phyloP scores from a whole-genome alignment of 2,797 vertebrate species.

The Falco berigora region DNA sequence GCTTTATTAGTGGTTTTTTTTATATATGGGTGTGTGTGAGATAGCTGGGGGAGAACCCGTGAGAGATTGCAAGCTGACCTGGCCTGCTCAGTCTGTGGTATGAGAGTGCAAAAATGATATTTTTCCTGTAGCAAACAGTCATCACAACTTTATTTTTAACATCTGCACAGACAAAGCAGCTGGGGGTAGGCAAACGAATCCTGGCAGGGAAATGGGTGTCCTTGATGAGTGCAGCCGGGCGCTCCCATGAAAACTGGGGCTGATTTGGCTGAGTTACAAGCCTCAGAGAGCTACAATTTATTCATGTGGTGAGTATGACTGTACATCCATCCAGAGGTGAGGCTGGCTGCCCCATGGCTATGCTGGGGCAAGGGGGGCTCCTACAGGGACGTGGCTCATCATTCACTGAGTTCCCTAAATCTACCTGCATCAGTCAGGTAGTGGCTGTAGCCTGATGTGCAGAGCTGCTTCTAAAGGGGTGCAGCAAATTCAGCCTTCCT shows the following conservation, averaged over 20 bases:
- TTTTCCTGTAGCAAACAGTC: not conserved
- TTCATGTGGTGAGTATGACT: not conserved
- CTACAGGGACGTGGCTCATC: not conserved
- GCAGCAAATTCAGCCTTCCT: not conserved
- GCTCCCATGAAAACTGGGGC: not conserved
- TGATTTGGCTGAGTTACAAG: not conserved
- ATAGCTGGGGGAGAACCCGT: not conserved
- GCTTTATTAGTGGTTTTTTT: not conserved
- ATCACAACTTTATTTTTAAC: not conserved
- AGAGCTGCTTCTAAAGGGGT: not conserved
- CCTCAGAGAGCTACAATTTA: not conserved
- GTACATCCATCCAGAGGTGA: not conserved
- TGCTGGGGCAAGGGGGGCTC: not conserved
- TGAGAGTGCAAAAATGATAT: not conserved
- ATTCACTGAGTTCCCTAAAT: not conserved
- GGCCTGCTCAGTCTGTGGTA: not conserved
- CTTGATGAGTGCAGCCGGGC: not conserved
- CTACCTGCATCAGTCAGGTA: not conserved
- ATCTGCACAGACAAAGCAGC: not conserved
- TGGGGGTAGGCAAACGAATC: not conserved
- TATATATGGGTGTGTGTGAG: not conserved
- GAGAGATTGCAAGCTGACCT: not conserved
- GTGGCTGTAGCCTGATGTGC: not conserved
- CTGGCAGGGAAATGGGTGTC: not conserved
- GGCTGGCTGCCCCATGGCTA: not conserved